phyloP scores from a whole-genome alignment of 2,797 vertebrate genomes.

The Bradypus variegatus region DNA sequence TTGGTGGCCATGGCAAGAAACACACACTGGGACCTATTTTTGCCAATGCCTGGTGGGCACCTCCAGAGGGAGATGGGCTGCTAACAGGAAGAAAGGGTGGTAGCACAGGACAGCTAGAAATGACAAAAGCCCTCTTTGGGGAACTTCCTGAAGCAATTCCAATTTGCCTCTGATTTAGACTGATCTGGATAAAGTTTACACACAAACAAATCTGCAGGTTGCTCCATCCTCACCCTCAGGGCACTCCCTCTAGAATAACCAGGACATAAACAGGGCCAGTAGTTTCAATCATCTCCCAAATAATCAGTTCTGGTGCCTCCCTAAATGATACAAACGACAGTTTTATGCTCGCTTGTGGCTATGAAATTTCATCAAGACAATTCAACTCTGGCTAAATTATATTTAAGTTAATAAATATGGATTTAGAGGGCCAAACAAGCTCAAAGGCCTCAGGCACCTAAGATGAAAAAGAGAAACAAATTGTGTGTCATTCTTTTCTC shows the following conservation, averaged over 20 bases:
- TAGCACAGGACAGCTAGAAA: not conserved
- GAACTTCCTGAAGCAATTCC: not conserved
- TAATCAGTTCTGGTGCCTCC: not conserved
- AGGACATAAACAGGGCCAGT: not conserved
- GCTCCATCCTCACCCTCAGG: not conserved
- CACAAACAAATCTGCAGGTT: not conserved
- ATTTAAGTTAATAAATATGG: constrained; percentile 25
- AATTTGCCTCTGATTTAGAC: not conserved
- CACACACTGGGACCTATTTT: not conserved
- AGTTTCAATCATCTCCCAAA: not conserved
- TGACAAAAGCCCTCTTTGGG: not conserved
- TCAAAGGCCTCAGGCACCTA: not conserved
- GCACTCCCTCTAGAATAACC: not conserved
- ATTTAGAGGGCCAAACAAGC: not conserved
- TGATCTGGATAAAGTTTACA: not conserved
- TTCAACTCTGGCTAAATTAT: not conserved
- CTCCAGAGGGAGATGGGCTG: not conserved
- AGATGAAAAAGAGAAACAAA: not conserved
- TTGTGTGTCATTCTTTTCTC: not conserved
- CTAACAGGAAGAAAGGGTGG: not conserved
- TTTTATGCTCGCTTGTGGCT: not conserved
- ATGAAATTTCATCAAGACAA: not conserved
- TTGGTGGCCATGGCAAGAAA: not conserved
- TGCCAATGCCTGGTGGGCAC: not conserved
- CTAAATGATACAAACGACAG: not conserved